These are phyloP conservation scores for Tortrix viridana DNA, from an alignment of 2,888 invertebrate genomes.

Conservation along the genomic window DNA sequence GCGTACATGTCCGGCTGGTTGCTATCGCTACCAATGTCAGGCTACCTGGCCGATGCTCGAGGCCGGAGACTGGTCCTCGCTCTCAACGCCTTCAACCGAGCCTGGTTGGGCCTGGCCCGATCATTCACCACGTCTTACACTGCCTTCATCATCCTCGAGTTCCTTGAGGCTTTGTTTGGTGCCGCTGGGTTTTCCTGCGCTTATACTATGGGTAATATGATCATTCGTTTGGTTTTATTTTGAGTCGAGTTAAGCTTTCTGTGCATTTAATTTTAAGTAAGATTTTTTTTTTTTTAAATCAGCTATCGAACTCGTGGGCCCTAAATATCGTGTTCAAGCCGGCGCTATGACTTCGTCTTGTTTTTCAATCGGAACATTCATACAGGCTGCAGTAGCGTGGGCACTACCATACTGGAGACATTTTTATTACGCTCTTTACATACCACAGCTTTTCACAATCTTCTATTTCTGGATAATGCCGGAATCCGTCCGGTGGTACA, in stretches of 20 bases:
- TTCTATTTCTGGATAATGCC: slow-evolving; percentile 85
- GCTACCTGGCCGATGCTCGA: slow-evolving; percentile 86
- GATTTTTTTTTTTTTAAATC: slow-evolving; percentile 17
- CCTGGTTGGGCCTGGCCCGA: slow-evolving; percentile 82
- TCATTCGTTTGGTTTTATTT: not conserved
- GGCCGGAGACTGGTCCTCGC: slow-evolving; percentile 81
- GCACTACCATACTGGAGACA: slow-evolving; percentile 85
- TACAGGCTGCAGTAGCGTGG: slow-evolving; percentile 86
- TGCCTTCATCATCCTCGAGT: slow-evolving; percentile 84
- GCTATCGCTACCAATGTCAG: slow-evolving; percentile 82
- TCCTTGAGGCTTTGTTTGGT: slow-evolving; percentile 84
- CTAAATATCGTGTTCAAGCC: slow-evolving; percentile 85
- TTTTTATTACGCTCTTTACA: slow-evolving; percentile 84
- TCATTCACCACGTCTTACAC: slow-evolving; percentile 77
- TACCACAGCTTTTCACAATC: slow-evolving; percentile 85
- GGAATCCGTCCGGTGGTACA: slow-evolving; percentile 88
- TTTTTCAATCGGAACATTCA: slow-evolving; percentile 86
- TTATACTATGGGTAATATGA: slow-evolving; percentile 82
- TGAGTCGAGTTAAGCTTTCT: not conserved
- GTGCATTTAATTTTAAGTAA: not conserved
- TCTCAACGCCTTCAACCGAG: slow-evolving; percentile 75
- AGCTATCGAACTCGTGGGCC: slow-evolving; percentile 88
- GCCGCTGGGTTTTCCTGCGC: slow-evolving; percentile 85
- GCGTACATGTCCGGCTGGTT: slow-evolving; percentile 85
- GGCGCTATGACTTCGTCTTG: slow-evolving; percentile 86